These are phyloP conservation scores for Dastarcus helophoroides DNA, from an alignment of 2,888 invertebrate species.

Conservation along the genomic window DNA sequence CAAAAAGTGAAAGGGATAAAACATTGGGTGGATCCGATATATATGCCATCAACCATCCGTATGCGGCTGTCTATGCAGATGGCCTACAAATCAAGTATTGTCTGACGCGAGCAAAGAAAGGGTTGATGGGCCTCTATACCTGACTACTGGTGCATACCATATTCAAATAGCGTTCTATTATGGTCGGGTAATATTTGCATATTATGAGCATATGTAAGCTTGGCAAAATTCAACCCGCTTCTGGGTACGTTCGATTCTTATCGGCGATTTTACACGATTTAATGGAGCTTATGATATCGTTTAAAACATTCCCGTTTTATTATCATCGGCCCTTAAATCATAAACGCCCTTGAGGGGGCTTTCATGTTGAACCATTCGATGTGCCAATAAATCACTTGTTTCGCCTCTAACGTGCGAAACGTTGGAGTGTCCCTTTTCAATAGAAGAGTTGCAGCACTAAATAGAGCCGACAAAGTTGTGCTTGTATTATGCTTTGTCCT, in stretches of 20 bases:
- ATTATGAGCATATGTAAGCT: slow-evolving; percentile 28
- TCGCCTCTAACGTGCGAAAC: slow-evolving; percentile 1
- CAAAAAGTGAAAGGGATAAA: no score
- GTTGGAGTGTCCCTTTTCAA: slow-evolving; percentile 1
- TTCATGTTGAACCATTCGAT: slow-evolving; percentile 2
- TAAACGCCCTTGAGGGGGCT: not conserved
- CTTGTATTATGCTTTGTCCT: no score
- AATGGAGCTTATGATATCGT: slow-evolving; percentile 36
- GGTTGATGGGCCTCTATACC: slow-evolving; percentile 29
- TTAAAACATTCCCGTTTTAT: slow-evolving; percentile 20
- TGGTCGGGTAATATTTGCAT: no score
- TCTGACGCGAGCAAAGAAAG: slow-evolving; percentile 23
- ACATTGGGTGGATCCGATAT: no score
- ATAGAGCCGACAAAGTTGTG: no score
- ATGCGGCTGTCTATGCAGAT: slow-evolving; percentile 10
- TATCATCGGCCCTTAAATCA: slow-evolving; percentile 1
- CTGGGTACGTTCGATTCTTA: slow-evolving; percentile 7
- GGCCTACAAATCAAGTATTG: slow-evolving; percentile 29
- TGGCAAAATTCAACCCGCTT: slow-evolving; percentile 28
- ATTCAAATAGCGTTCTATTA: slow-evolving; percentile 28
- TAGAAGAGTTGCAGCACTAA: no score
- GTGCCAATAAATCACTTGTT: slow-evolving; percentile 2
- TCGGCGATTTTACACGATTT: slow-evolving; percentile 31
- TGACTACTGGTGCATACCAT: slow-evolving; percentile 33
- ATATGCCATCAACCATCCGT: no score